Evolutionary conservation across 2,113 vertebrate genomes (phyloP).

Genomic region (human): GRCh38 chr5:4731501-4732000

Average conservation of each 20-base stretch:
- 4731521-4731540: no score
- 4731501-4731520: no score
- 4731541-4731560: no score
- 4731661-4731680: neutral
- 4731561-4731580: no score
- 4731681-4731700: neutral
- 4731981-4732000: neutral
- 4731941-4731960: neutral
- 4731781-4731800: accelerated
- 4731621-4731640: neutral
- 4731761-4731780: neutral
- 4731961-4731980: no score
- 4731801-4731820: neutral
- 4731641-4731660: accelerated
- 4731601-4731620: accelerated
- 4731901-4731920: neutral
- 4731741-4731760: accelerated
- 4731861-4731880: neutral
- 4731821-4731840: neutral
- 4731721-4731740: no score
- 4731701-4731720: neutral
- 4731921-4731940: neutral
- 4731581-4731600: neutral
- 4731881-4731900: neutral
- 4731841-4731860: no score